Evolutionary conservation across 2,797 vertebrate species (phyloP).

Genomic region (Lepilemur ruficaudatus): DNA sequence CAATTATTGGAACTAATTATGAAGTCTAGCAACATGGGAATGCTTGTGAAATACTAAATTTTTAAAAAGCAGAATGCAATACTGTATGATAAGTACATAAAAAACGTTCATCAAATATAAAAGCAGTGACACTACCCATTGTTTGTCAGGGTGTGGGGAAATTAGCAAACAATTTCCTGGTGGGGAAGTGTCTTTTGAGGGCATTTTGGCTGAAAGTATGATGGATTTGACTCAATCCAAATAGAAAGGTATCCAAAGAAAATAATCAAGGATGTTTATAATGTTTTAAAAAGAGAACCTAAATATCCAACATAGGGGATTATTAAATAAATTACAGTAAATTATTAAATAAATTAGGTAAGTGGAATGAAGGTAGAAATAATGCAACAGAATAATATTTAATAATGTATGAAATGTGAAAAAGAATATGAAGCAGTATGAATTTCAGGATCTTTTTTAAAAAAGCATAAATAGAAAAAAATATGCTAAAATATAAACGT

Average conservation of each 20-base stretch:
- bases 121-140: background rate
- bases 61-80: background rate
- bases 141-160: background rate
- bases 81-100: background rate
- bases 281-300: conserved; percentile 36
- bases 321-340: conserved; percentile 39
- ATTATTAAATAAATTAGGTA: conserved; percentile 14
- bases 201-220: conserved; percentile 22
- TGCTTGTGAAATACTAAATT: conserved; percentile 1
- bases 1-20: background rate
- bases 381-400: background rate
- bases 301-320: background rate
- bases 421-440: background rate
- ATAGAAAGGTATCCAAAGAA: conserved; percentile 28
- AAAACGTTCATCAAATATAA: conserved; percentile 42
- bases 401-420: background rate
- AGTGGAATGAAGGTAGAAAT: conserved; percentile 28
- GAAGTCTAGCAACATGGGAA: background rate
- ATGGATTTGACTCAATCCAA: conserved; percentile 1
- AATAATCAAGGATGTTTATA: background rate
- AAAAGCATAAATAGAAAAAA: conserved; percentile 31
- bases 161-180: background rate
- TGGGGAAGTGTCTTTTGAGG: background rate
- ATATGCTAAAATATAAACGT: conserved; percentile 11
- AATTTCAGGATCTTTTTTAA: background rate